Evolutionary conservation across 2,113 vertebrate genomes (phyloP).

Genomic region (Cygnus atratus): DNA sequence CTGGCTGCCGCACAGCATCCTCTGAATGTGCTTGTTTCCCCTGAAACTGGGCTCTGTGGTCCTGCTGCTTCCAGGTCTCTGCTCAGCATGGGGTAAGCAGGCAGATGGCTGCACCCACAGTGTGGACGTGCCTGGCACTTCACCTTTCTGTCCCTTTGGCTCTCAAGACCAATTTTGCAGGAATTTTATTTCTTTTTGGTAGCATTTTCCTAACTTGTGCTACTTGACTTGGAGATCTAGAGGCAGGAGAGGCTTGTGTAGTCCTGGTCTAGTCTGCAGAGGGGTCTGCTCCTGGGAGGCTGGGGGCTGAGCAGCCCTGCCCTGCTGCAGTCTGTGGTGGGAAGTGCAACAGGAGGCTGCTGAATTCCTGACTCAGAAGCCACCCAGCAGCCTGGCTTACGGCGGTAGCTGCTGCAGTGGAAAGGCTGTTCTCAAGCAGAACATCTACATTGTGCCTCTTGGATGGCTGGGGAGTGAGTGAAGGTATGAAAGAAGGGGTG

Average conservation of each 20-base stretch:
- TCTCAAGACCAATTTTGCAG: not conserved
- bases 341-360: not conserved
- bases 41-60: not conserved
- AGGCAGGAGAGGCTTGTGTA: not conserved
- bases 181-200: not conserved
- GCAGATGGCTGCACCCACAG: not conserved
- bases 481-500: not conserved
- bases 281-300: not conserved
- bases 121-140: not conserved
- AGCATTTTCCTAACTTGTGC: not conserved
- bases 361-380: not conserved
- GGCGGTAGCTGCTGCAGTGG: not conserved
- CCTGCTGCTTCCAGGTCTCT: not conserved
- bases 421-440: not conserved
- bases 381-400: not conserved
- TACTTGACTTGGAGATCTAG: not conserved
- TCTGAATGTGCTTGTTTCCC: not conserved
- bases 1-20: not conserved
- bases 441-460: not conserved
- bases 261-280: not conserved
- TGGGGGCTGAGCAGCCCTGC: not conserved
- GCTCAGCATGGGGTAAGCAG: accelerated
- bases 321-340: not conserved
- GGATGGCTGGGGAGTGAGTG: not conserved
- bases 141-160: accelerated